Base-by-base conservation (phyloP, 2,797 vertebrate genomes). In the Gobionotothen gibberifrons region DNA sequence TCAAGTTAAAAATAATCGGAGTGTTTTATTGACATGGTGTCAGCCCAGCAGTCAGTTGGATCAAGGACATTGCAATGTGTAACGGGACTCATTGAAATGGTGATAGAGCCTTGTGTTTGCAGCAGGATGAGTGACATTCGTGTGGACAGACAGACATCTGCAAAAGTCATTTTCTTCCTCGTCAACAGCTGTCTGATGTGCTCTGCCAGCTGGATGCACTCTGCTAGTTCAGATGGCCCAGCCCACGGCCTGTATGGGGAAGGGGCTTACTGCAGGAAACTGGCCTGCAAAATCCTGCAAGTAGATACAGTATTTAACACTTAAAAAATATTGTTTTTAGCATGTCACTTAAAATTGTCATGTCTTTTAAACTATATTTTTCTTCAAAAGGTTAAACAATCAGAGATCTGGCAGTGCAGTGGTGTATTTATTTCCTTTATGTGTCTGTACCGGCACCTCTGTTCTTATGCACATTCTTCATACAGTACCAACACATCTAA, bases 81-180 rank as follows among this genome's bases (percentile, higher is more conserved):
- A 21, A 76, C 39, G 59, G 43, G 46, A 60, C 61, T 74, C 59
- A 48, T 55, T 56, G 59, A 51, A 61, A 53, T 52, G 61, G 47
- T 78, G 81, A 81, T 26, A 5, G 74, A 79, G 69, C 44, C 10
- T n/a, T 22, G 55, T 49, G 58, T 78, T 82, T 78, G 67, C 71
- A 70, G 57, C 39, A 44, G n/a, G 71, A 65, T 47, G 56, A 43
- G 19, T 69, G 62, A 65, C 79, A 80, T 54, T 40, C 49, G 59
- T 57, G 79, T 63, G 69, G 84, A 70, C 53, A 74, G 66, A 62
- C 64, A 59, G 70, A 76, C 66, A 81, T 58, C 82, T 76, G 75
- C 69, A 84, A 85, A 90, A 79, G 9, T 73, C 43, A 79, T 83
- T 78, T 69, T 64, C 69, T 55, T 55, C 42, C 75, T 56, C 14